Evolutionary conservation across 2,113 vertebrate species (phyloP), one percentile per base, ranked within the genome.

Genomic region (Arvicanthis niloticus): DNA sequence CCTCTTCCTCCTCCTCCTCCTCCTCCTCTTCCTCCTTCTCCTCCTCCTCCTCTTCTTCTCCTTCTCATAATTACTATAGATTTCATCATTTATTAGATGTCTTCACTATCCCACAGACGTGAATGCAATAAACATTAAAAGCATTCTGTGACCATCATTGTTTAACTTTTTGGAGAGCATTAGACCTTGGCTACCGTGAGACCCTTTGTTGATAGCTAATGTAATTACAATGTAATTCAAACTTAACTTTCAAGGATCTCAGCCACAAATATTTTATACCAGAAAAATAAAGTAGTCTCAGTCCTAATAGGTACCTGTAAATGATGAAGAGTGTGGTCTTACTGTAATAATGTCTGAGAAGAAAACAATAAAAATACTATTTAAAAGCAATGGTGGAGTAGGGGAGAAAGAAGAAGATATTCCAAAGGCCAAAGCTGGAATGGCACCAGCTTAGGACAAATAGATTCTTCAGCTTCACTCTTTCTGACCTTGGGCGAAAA

Each of bases 241-340:
- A 45, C 67, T 22, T 75, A 26, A 70, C 26, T 60, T 94, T 85
- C 6, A 53, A 51, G 42, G 8, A 81, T 5, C 2, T 5, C 31
- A 51, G 42, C 53, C 34, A 60, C 2, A 80, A 88, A 70, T 88
- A 93, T 89, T 92, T 81, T 78, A 81, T 58, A 76, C 16, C 29
- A 65, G 72, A 13, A 82, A 76, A 86, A n/a, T 29, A 56, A 73
- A 26, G 75, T 65, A 51, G 4, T 72, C 12, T 17, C n/a, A 81
- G 8, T 4, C 29, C 40, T 89, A 21, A 94, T 87, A 78, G 24
- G 16, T 82, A 72, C 8, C 42, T 53, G 51, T 48, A 62, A 68
- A 40, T 62, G 58, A 84, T 73, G 17, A 91, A 89, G 29, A 91
- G 67, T 60, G 51, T 21, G 31, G 17, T 68, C 62, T 80, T 8